These are phyloP conservation scores for Caenorhabditis zanzibari DNA, from an alignment of 2,888 invertebrate species.

Conservation along the genomic window DNA sequence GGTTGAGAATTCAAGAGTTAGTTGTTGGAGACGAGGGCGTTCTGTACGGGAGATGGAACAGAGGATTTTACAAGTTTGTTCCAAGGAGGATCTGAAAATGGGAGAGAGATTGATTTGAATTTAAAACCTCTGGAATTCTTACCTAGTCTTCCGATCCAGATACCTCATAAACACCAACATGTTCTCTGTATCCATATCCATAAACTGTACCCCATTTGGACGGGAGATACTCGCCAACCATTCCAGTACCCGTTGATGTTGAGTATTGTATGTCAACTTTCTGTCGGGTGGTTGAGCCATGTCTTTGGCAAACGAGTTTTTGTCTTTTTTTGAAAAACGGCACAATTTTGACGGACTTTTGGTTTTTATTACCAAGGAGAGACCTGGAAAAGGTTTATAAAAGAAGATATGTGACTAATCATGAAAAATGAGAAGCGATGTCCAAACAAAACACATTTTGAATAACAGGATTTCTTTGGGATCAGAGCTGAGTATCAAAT, in stretches of 20 bases:
- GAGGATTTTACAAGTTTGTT: slow-evolving; percentile 26
- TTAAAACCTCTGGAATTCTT: not conserved
- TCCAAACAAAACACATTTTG: no score
- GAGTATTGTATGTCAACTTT: slow-evolving; percentile 5
- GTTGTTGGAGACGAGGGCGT: slow-evolving; percentile 22
- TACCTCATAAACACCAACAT: slow-evolving; percentile 19
- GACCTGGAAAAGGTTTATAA: not conserved
- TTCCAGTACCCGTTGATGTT: slow-evolving; percentile 27
- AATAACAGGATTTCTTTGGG: no score
- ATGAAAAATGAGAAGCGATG: no score
- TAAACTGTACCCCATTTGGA: slow-evolving; percentile 27
- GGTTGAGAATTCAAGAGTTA: slow-evolving; percentile 32
- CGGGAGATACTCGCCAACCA: slow-evolving; percentile 42
- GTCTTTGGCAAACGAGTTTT: no score
- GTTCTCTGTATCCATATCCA: slow-evolving; percentile 31
- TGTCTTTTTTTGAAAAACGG: not conserved
- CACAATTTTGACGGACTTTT: no score
- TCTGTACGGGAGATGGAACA: slow-evolving; percentile 18
- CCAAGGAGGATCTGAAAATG: slow-evolving; percentile 40
- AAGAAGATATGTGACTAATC: not conserved
- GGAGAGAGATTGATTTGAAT: not conserved
- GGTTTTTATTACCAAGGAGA: no score
- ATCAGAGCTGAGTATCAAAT: no score
- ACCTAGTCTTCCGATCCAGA: slow-evolving; percentile 40
- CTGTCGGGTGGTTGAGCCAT: slow-evolving; percentile 44